These are phyloP conservation scores for Turritopsis dohrnii DNA, from an alignment of 30 jellyfish, hydroid and myxozoan genomes.

Conservation along the genomic window DNA sequence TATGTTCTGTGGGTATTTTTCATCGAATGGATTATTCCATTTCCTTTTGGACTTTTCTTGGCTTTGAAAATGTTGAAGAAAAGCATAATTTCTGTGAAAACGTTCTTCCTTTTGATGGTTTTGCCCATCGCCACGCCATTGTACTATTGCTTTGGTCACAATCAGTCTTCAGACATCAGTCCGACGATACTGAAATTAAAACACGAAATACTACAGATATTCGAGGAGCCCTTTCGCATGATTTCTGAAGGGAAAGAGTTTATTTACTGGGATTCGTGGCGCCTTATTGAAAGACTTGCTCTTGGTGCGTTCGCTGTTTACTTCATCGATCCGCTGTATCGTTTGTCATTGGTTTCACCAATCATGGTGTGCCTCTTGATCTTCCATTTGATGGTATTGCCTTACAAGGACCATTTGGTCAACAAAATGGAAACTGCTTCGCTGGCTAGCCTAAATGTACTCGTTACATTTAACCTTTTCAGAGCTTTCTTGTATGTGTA, in stretches of 20 bases:
- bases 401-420: slow-evolving; percentile 1
- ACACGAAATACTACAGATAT: background rate
- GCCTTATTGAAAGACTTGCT: background rate
- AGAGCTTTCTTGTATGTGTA: slow-evolving; percentile 12
- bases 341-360: background rate
- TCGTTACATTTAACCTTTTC: background rate
- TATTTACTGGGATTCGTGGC: slow-evolving; percentile 5
- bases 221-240: background rate
- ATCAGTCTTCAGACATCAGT: background rate
- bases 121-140: background rate
- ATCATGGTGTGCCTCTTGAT: background rate
- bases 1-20: background rate
- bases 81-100: background rate
- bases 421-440: slow-evolving; percentile 9
- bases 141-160: background rate
- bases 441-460: background rate
- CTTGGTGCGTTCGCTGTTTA: background rate
- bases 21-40: background rate
- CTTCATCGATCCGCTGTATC: slow-evolving; percentile 7
- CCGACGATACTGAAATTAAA: background rate
- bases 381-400: background rate
- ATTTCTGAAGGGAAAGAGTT: background rate
- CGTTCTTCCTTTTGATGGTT: background rate
- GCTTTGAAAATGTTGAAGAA: background rate
- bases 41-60: background rate